phyloP scores from a whole-genome alignment of 2,888 invertebrate genomes.

The Parascotia fuliginaria region DNA sequence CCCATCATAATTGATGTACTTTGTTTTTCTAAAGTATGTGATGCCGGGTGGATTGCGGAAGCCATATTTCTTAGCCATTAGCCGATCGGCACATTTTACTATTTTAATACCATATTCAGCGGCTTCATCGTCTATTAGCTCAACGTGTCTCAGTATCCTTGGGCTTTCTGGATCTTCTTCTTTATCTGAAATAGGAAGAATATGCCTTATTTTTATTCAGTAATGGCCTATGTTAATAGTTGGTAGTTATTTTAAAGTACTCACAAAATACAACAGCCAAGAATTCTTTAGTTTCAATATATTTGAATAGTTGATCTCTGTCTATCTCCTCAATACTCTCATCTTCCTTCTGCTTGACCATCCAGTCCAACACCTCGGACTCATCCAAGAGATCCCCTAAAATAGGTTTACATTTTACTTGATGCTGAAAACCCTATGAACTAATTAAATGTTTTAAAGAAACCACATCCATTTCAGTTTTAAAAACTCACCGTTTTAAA shows the following conservation, averaged over 20 bases:
- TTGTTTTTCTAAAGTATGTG: slow-evolving; percentile 95
- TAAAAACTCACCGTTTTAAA: slow-evolving; percentile 80
- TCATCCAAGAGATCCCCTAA: slow-evolving; percentile 88
- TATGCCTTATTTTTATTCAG: not conserved
- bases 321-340: slow-evolving; percentile 96
- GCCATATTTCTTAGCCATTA: slow-evolving; percentile 98
- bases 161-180: slow-evolving; percentile 93
- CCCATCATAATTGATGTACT: slow-evolving; percentile 96
- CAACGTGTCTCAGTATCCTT: slow-evolving; percentile 92
- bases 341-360: slow-evolving; percentile 95
- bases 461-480: slow-evolving; percentile 84
- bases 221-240: not conserved
- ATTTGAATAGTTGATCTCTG: slow-evolving; percentile 92
- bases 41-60: slow-evolving; percentile 95
- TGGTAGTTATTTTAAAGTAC: slow-evolving; percentile 63
- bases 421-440: slow-evolving; percentile 54
- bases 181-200: slow-evolving; percentile 85
- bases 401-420: slow-evolving; percentile 65
- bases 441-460: slow-evolving; percentile 60
- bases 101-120: slow-evolving; percentile 96
- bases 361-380: slow-evolving; percentile 94
- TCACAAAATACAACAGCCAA: slow-evolving; percentile 97
- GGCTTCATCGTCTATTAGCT: slow-evolving; percentile 96
- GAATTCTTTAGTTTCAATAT: slow-evolving; percentile 96
- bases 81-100: slow-evolving; percentile 93